Evolutionary conservation across 2,113 vertebrate genomes (phyloP).

Genomic region (Solea senegalensis): DNA sequence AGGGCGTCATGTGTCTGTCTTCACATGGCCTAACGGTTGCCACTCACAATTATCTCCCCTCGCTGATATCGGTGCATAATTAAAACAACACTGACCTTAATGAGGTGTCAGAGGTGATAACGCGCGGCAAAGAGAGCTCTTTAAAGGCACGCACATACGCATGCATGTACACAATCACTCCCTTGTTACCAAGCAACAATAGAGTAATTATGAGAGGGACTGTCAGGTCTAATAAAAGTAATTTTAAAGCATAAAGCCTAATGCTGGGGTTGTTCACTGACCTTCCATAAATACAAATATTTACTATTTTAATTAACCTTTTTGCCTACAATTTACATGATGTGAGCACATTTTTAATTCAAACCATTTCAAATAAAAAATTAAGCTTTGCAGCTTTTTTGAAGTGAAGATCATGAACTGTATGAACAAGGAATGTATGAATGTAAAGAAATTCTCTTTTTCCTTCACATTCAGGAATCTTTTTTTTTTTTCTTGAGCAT

Average conservation of each 20-base stretch:
- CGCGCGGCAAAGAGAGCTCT: constrained; percentile 51
- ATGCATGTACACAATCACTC: constrained; percentile 33
- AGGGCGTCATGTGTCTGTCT: constrained; percentile 64
- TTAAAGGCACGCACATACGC: constrained; percentile 44
- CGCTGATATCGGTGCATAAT: constrained; percentile 62
- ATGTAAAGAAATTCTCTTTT: no score
- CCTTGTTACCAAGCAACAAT: constrained; percentile 60
- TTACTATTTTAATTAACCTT: constrained; percentile 60
- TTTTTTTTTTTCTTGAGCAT: no score
- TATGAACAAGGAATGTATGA: no score
- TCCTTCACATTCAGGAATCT: no score
- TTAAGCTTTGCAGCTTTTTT: neutral
- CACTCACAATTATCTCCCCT: constrained; percentile 64
- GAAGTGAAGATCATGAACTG: neutral
- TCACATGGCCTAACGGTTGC: constrained; percentile 52
- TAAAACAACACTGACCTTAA: constrained; percentile 72
- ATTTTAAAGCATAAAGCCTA: constrained; percentile 60
- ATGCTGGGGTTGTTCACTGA: constrained; percentile 52
- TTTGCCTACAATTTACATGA: constrained; percentile 17
- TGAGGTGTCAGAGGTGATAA: constrained; percentile 68
- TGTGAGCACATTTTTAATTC: neutral
- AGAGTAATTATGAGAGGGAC: constrained; percentile 58
- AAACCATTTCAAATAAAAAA: neutral
- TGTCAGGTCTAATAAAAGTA: constrained; percentile 53
- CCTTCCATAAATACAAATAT: constrained; percentile 53